These are phyloP conservation scores for Balaeniceps rex DNA, from an alignment of 2,113 vertebrate genomes.

Conservation along the genomic window DNA sequence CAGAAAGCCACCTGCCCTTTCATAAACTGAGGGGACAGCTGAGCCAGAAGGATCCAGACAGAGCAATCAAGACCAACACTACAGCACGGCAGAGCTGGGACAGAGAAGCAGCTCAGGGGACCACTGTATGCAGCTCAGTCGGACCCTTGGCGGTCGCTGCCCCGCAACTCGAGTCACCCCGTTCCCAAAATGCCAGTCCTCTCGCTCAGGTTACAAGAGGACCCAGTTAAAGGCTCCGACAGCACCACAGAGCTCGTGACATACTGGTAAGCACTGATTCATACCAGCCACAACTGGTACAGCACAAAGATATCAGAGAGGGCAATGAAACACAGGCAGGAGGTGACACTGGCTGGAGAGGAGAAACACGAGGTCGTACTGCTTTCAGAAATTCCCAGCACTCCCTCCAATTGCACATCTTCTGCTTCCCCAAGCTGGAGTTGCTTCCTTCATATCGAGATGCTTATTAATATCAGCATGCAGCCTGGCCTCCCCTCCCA, in stretches of 20 bases:
- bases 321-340: no score
- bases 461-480: not conserved
- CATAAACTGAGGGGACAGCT: not conserved
- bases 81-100: not conserved
- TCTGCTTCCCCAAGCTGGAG: not conserved
- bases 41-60: not conserved
- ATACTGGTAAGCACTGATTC: not conserved
- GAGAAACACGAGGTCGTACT: not conserved
- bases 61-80: not conserved
- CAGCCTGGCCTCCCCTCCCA: not conserved
- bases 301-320: not conserved
- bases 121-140: not conserved
- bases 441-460: not conserved
- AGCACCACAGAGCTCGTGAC: not conserved
- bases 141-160: not conserved
- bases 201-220: not conserved
- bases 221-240: not conserved
- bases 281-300: not conserved
- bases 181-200: not conserved
- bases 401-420: not conserved
- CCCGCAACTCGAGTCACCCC: not conserved
- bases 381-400: not conserved
- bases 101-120: not conserved
- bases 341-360: not conserved
- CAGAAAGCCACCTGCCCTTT: not conserved